phyloP scores from a whole-genome alignment of 2,113 vertebrate genomes.

The Phainopepla nitens region DNA sequence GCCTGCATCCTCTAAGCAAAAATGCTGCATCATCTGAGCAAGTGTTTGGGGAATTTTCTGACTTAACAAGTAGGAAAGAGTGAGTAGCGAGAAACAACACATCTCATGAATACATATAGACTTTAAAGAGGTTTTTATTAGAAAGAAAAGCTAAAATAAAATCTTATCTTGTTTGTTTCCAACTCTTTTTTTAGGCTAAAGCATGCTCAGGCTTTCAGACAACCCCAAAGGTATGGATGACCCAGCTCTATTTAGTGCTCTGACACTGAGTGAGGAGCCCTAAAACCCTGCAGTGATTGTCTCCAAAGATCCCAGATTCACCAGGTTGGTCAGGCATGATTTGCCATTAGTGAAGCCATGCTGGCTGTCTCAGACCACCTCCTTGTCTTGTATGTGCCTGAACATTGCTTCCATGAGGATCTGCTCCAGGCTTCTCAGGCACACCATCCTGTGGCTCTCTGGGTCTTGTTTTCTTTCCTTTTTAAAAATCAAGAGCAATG shows the following conservation, averaged over 20 bases:
- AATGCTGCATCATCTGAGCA: background rate
- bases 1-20: background rate
- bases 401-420: background rate
- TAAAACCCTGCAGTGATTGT: background rate
- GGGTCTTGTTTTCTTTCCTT: background rate
- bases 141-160: background rate
- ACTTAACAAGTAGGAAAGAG: background rate
- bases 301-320: background rate
- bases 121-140: background rate
- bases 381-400: background rate
- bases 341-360: background rate
- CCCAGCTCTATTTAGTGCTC: background rate
- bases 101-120: background rate
- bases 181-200: background rate
- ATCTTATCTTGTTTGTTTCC: background rate
- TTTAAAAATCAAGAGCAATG: background rate
- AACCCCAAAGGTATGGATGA: background rate
- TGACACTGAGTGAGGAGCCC: background rate
- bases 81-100: background rate
- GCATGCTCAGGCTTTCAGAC: background rate
- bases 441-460: background rate
- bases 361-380: background rate
- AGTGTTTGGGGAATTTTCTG: background rate
- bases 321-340: background rate
- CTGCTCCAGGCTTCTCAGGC: background rate